phyloP scores from a whole-genome alignment of 2,888 invertebrate species.

The Dasysyrphus albostriatus region DNA sequence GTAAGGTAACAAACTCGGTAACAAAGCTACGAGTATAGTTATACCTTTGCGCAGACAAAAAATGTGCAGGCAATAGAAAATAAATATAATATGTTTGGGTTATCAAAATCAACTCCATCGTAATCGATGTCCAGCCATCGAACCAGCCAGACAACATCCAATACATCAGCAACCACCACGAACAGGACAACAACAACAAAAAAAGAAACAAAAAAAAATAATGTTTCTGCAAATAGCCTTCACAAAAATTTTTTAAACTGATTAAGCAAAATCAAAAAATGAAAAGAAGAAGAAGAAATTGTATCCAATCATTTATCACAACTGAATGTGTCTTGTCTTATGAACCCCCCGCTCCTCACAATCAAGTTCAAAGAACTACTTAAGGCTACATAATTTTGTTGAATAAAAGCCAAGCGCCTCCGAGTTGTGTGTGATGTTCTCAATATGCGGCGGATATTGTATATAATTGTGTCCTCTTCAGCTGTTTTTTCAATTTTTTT shows the following conservation, averaged over 20 bases:
- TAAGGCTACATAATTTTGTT: conserved; percentile 44
- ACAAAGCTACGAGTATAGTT: background rate
- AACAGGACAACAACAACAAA: background rate
- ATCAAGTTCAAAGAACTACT: conserved; percentile 71
- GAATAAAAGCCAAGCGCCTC: conserved; percentile 47
- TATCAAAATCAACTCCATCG: background rate
- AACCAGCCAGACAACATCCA: background rate
- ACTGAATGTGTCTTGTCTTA: conserved; percentile 24
- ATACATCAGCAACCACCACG: background rate
- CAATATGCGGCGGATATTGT: background rate
- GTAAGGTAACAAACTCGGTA: too few relatives aligned
- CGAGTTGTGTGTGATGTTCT: background rate
- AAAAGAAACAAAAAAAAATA: conserved; percentile 16
- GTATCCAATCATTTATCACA: conserved; percentile 59
- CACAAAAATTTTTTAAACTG: conserved; percentile 24
- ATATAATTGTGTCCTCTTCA: background rate
- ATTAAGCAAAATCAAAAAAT: conserved; percentile 1
- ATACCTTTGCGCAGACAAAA: too few relatives aligned
- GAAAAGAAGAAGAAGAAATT: conserved; percentile 9
- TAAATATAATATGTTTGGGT: background rate
- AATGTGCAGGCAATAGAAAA: background rate
- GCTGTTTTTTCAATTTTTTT: conserved; percentile 3
- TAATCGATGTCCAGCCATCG: background rate
- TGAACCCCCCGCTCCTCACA: conserved; percentile 26
- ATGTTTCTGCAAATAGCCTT: conserved; percentile 27